Conservation (phyloP, 2,113 vertebrate genomes). For the Ginglymostoma cirratum region DNA sequence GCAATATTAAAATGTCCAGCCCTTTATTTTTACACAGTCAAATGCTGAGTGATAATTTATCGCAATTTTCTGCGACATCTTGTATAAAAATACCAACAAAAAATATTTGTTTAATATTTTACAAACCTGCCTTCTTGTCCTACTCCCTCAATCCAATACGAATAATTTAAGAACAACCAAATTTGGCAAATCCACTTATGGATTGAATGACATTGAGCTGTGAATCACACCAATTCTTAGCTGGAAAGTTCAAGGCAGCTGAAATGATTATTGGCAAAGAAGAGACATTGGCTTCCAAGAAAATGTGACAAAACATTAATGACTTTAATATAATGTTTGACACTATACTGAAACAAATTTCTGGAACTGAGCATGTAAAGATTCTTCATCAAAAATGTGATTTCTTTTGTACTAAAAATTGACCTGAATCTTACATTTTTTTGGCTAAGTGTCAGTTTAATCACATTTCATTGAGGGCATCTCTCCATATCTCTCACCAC, state of each 20-base stretch:
- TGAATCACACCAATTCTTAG: not conserved
- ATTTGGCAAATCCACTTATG: not conserved
- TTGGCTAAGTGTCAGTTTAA: too few species aligned
- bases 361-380: not conserved
- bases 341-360: not conserved
- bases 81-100: not conserved
- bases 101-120: not conserved
- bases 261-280: not conserved
- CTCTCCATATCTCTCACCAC: too few species aligned
- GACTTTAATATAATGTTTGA: not conserved
- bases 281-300: not conserved
- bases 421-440: too few species aligned
- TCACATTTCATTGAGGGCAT: too few species aligned
- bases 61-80: not conserved
- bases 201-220: not conserved
- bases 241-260: not conserved
- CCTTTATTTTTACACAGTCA: not conserved
- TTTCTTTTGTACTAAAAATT: not conserved
- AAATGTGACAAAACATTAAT: not conserved
- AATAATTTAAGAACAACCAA: not conserved
- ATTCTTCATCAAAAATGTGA: not conserved
- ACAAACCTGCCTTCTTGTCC: not conserved
- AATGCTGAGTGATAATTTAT: not conserved
- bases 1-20: not conserved
- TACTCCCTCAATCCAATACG: not conserved